Conservation (phyloP, 2,113 vertebrate genomes). For the Coptodon rendalli region DNA sequence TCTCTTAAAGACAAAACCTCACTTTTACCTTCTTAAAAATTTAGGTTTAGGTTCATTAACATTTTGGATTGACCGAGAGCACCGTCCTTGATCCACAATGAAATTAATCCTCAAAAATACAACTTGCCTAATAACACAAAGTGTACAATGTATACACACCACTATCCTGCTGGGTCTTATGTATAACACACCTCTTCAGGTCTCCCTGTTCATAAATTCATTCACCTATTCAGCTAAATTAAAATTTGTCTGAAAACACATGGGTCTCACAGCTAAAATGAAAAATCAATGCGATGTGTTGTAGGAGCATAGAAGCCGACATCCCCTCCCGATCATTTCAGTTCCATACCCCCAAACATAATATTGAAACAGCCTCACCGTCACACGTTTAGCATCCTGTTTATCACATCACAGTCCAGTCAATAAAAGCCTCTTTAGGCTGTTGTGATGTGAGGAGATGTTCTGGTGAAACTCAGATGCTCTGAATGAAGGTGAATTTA, state of each 20-base stretch:
- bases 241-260: neutral
- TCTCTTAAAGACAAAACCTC: neutral
- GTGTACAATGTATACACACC: neutral
- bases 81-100: neutral
- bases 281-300: constrained; percentile 16
- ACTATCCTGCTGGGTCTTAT: neutral
- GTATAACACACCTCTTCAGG: neutral
- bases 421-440: neutral
- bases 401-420: neutral
- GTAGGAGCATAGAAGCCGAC: neutral
- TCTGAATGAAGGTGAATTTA: neutral
- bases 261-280: neutral
- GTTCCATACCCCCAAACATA: neutral
- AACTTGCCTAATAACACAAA: neutral
- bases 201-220: neutral
- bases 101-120: neutral
- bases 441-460: neutral
- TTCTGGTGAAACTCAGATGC: neutral
- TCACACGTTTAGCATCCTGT: neutral
- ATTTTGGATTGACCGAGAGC: neutral
- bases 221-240: neutral
- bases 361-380: neutral
- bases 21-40: neutral
- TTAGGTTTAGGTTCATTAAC: neutral
- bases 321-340: neutral